These are phyloP conservation scores for Alethe castanea DNA, from an alignment of 2,113 vertebrate species.

Conservation along the genomic window DNA sequence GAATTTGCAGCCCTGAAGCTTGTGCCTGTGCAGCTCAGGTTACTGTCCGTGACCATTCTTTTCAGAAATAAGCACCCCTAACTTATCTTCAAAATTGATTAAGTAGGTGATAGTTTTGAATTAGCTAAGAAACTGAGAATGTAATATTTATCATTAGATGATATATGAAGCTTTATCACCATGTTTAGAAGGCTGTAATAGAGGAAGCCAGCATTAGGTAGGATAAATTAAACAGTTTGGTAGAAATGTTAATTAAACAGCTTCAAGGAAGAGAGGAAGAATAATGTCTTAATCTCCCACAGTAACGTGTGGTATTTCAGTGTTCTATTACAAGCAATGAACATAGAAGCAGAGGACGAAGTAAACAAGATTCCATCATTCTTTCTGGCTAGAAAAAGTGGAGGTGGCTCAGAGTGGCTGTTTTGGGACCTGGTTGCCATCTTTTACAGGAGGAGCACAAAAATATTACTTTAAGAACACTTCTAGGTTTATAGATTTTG, in stretches of 20 bases:
- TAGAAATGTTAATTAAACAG: constrained; percentile 4
- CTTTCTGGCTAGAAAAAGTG: not conserved
- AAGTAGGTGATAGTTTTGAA: not conserved
- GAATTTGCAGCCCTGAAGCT: not conserved
- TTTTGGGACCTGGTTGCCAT: not conserved
- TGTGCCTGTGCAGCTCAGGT: not conserved
- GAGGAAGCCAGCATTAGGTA: not conserved
- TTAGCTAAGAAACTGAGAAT: not conserved
- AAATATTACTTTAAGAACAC: not conserved
- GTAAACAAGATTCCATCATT: not conserved
- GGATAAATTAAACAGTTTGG: not conserved
- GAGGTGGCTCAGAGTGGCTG: not conserved
- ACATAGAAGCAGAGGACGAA: not conserved
- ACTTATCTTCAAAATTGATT: not conserved
- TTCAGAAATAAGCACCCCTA: not conserved
- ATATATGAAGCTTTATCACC: not conserved
- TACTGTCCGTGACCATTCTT: not conserved
- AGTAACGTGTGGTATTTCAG: not conserved
- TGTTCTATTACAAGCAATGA: not conserved
- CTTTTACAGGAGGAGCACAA: not conserved
- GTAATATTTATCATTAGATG: not conserved
- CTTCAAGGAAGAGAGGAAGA: constrained; percentile 6
- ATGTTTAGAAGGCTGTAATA: not conserved
- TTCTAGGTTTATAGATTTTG: not conserved
- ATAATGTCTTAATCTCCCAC: not conserved